phyloP scores from a whole-genome alignment of 1,140 invertebrate species.

The Anastatus disparis region DNA sequence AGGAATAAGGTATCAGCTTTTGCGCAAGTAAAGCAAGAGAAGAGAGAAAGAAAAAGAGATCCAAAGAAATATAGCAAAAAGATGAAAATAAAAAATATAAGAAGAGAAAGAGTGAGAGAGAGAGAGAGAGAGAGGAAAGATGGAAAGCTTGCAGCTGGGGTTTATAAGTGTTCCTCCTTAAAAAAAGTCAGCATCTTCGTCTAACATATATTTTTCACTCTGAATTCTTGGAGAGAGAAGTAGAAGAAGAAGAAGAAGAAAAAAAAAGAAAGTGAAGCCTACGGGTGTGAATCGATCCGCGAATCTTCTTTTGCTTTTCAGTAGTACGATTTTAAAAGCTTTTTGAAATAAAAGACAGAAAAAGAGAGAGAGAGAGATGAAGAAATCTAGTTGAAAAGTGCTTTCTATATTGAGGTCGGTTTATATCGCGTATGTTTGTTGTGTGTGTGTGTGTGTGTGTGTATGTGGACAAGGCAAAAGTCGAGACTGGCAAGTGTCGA shows the following conservation, averaged over 20 bases:
- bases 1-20: too few species aligned
- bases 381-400: slow-evolving; percentile 35
- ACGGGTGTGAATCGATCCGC: slow-evolving; percentile 23
- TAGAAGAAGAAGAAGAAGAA: too few species aligned
- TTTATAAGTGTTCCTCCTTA: slow-evolving; percentile 9
- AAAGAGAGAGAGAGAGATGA: slow-evolving; percentile 37
- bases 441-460: too few species aligned
- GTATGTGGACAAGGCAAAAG: too few species aligned
- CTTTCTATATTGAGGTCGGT: slow-evolving; percentile 34
- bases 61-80: background rate
- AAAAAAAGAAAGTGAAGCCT: too few species aligned
- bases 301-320: too few species aligned
- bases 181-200: too few species aligned
- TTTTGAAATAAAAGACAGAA: background rate
- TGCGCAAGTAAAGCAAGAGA: too few species aligned
- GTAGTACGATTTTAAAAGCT: too few species aligned
- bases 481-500: slow-evolving; percentile 5
- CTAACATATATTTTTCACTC: background rate
- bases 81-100: background rate
- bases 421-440: too few species aligned
- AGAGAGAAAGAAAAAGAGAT: background rate
- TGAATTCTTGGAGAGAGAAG: too few species aligned
- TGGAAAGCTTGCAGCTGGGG: background rate
- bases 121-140: background rate
- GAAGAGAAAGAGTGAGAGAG: background rate